Evolutionary conservation across 1,140 invertebrate genomes (phyloP), one percentile per base, ranked within the genome.

Genomic region (Tetramorium simillimum): DNA sequence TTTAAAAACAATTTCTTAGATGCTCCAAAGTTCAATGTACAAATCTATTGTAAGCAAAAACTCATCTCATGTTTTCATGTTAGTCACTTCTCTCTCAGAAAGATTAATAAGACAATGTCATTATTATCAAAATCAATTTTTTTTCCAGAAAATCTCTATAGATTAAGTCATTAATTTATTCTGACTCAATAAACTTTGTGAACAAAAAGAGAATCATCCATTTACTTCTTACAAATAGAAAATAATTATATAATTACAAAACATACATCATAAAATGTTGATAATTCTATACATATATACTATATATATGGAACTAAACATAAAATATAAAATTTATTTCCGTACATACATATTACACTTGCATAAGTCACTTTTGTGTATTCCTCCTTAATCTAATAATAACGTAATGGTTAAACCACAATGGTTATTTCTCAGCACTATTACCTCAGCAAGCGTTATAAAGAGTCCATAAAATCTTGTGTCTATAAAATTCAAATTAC

Each of bases 401-500:
- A 46, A 46, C 12, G 9, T 65, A 62, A 21, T 62, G 14, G 28
- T 62, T 16, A 65, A 63, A 65, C 3, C 33, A n/a, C 37, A 65
- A 65, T 40, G 18, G 18, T 65, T 65, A 40, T 65, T 65, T 65
- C 10, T 33, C 9, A 40, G 3, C 6, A 65, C 62, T 65, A 65
- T 40, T 65, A 2, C 33, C 33, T 40, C 3, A 65, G 33, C 33
- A 40, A 40, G 28, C 5, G 33, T 65, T 65, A n/a, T 65, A 65
- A 65, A 40, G 37, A 37, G 33, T 65, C 18, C 33, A 65, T 65
- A 72, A 73, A 73, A 53, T 73, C 70, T 73, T 0, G 0, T 10
- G 49, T 73, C 28, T 73, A 73, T 73, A 53, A 56, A 56, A 73
- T 33, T 73, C 33, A 73, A 73, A 53, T 72, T 72, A 72, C 46